Conservation (phyloP, 2,797 vertebrate genomes). For the Paratrypauchen microcephalus region DNA sequence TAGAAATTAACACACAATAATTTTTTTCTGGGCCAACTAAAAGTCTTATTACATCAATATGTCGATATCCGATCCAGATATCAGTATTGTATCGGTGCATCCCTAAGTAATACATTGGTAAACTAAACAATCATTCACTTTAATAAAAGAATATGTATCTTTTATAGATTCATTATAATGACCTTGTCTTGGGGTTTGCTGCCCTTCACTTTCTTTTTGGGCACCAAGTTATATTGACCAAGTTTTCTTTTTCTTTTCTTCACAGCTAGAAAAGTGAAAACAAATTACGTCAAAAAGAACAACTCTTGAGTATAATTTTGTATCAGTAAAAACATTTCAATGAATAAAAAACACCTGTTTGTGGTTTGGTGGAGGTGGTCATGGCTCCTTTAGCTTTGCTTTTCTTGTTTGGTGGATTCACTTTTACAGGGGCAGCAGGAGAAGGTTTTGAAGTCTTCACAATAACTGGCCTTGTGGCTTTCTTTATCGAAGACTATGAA, state of each 20-base stretch:
- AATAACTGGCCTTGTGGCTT: slow-evolving; percentile 70
- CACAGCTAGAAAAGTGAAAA: slow-evolving; percentile 63
- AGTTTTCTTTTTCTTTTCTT: slow-evolving; percentile 94
- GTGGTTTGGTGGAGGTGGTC: slow-evolving; percentile 76
- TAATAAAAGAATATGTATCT: slow-evolving; percentile 7
- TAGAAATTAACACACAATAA: too few species aligned
- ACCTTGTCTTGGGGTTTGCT: slow-evolving; percentile 89
- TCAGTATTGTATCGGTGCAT: too few species aligned
- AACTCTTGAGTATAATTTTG: neutral
- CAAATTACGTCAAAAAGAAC: neutral
- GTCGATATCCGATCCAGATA: too few species aligned
- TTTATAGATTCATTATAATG: neutral
- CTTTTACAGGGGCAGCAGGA: slow-evolving; percentile 65
- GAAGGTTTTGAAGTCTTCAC: slow-evolving; percentile 66
- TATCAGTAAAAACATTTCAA: neutral
- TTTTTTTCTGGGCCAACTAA: too few species aligned
- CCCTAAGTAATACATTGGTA: too few species aligned
- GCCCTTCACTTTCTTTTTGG: slow-evolving; percentile 92
- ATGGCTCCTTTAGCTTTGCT: slow-evolving; percentile 55
- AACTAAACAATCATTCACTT: neutral
- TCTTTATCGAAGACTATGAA: slow-evolving; percentile 57
- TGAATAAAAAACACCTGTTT: slow-evolving; percentile 69
- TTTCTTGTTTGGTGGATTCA: slow-evolving; percentile 80
- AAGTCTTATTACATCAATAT: too few species aligned
- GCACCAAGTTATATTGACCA: slow-evolving; percentile 95